A percentile compares a stretch with the other conserved stretches of the same genome.
phyloP scores from a whole-genome alignment of 2,888 invertebrate species.

The Chironomus tentans region DNA sequence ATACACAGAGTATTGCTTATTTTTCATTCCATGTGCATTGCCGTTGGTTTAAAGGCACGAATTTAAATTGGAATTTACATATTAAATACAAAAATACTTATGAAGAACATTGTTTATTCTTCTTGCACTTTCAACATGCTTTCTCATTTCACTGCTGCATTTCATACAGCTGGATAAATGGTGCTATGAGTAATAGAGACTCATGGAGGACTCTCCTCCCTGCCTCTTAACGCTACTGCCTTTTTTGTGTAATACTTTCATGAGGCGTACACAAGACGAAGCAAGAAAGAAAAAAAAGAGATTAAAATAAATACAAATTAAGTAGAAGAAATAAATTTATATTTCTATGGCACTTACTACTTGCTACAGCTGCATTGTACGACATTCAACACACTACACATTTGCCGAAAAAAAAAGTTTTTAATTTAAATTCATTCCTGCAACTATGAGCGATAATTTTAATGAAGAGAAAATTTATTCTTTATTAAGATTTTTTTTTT shows the following conservation, averaged over 20 bases:
- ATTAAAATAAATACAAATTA: not conserved
- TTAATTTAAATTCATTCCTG: not conserved
- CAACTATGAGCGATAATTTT: not conserved
- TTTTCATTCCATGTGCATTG: not conserved
- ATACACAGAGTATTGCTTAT: not conserved
- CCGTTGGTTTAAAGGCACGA: not conserved
- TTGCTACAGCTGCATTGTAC: not conserved
- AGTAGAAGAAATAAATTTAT: not conserved
- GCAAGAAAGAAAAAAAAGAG: not conserved
- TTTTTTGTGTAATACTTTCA: no score
- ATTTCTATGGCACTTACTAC: not conserved
- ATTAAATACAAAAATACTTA: slow-evolving; percentile 5
- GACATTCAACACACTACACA: not conserved
- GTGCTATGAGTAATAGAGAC: not conserved
- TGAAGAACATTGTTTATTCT: not conserved
- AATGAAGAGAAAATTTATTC: not conserved
- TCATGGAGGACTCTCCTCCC: no score
- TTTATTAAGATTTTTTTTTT: no score
- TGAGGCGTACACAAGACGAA: no score
- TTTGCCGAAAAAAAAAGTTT: not conserved
- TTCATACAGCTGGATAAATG: not conserved
- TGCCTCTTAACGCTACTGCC: no score
- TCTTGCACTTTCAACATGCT: not conserved
- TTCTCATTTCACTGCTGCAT: not conserved
- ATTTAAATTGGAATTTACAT: slow-evolving; percentile 22